Evolutionary conservation across 2,797 vertebrate species (phyloP).

Genomic region (Liparis tanakae): DNA sequence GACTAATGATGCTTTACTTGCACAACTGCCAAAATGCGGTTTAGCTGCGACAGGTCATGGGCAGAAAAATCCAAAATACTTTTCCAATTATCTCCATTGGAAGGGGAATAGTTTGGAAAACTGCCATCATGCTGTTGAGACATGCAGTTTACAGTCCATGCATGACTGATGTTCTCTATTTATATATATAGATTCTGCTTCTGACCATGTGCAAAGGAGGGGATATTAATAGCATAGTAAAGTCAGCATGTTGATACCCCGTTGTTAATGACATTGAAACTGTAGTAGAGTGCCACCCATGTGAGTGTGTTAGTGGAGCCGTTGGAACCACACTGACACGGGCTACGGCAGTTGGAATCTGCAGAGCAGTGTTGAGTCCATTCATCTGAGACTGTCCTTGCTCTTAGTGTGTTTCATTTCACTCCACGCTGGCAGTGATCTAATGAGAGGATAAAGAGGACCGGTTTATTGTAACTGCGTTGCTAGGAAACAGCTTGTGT

Average conservation of each 20-base stretch:
- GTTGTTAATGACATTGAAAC: constrained; percentile 41
- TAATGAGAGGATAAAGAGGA: constrained; percentile 33
- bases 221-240: constrained; percentile 68
- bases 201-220: constrained; percentile 52
- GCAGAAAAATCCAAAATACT: constrained; percentile 3
- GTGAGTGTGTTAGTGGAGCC: constrained; percentile 42
- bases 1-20: constrained; percentile 30
- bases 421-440: neutral
- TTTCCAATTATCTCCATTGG: constrained; percentile 2
- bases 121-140: constrained; percentile 18
- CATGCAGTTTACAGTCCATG: constrained; percentile 34
- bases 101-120: constrained; percentile 28
- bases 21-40: constrained; percentile 18
- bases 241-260: constrained; percentile 34
- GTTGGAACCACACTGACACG: neutral
- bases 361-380: neutral
- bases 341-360: neutral
- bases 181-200: constrained; percentile 40
- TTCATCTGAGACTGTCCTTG: constrained; percentile 1
- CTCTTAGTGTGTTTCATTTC: constrained; percentile 24
- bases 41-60: constrained; percentile 19
- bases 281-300: constrained; percentile 10
- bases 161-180: constrained; percentile 63
- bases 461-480: constrained; percentile 39
- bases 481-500: constrained; percentile 65